phyloP scores from a whole-genome alignment of 2,797 vertebrate species.

The Premnoplex brunnescens region DNA sequence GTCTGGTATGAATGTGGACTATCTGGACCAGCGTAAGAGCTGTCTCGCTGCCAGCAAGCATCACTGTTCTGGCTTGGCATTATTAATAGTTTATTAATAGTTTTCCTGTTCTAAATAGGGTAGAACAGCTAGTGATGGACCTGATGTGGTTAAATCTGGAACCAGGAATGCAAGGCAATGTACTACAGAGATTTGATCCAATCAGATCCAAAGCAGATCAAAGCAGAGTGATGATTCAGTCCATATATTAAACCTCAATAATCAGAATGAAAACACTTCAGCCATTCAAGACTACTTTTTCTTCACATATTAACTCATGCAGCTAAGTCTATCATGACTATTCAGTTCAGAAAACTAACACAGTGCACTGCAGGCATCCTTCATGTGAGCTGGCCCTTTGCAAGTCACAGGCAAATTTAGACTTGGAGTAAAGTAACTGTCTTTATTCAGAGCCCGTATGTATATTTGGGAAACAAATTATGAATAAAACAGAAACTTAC shows the following conservation, averaged over 20 bases:
- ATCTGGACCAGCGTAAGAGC: background rate
- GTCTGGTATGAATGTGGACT: background rate
- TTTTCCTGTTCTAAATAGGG: conserved; percentile 7
- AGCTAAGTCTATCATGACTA: background rate
- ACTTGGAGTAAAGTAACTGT: background rate
- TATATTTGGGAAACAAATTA: background rate
- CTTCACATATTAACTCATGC: background rate
- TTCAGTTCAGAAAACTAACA: background rate
- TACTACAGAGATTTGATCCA: background rate
- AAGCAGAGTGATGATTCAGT: background rate
- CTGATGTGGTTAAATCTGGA: background rate
- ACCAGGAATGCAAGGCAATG: background rate
- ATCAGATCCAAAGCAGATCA: background rate
- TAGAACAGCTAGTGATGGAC: background rate
- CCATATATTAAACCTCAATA: conserved; percentile 47
- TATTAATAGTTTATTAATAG: background rate
- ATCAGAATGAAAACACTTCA: background rate
- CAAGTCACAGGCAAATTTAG: background rate
- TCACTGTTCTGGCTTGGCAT: background rate
- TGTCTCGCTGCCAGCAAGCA: background rate
- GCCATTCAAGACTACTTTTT: background rate
- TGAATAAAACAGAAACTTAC: background rate
- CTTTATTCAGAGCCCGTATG: background rate
- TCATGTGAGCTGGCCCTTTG: background rate
- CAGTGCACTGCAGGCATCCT: background rate